Evolutionary conservation across 1,140 invertebrate genomes (phyloP), one percentile per base, ranked within the genome.

Genomic region (Parapsyche elsis): DNA sequence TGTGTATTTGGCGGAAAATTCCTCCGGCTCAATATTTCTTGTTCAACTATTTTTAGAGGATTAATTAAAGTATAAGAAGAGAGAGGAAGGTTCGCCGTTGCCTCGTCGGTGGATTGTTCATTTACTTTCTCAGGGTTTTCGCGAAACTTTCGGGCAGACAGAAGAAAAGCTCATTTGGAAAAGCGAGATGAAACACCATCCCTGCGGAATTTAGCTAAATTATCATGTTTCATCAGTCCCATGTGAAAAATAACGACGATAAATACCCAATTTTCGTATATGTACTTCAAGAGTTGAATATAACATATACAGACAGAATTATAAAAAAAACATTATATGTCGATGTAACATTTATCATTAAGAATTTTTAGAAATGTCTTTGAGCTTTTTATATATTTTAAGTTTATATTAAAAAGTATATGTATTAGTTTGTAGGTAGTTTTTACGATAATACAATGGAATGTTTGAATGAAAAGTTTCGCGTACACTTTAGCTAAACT

Each of bases 21-120:
- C 79, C 71, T 61, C 57, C 30, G 23, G 57, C 71, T 80, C 59
- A 80, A 80, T 80, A 80, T 80, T 77, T 76, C 79, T 80, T 80
- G 74, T 80, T 80, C 73, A 80, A 80, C 79, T 80, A 80, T 80
- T 80, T 80, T 80, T 80, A 67, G 79, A 80, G 79, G 73, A 80
- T 80, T 80, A 80, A 80, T 80, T 80, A 80, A 80, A 80, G 79
- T 76, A 80, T 49, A 77, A 76, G 79, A 77, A 80, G 44, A 46
- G 44, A 46, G 76, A 79, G 73, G 61, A 71, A 76, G 38, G 53
- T 77, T 64, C 59, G 26, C 21, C 44, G 38, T 10, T 24, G 19
- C n/a, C 24, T 67, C 64, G 45, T 10, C 7, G 46, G 67, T 59
- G 38, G 67, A 45, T 67, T 80, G 73, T 71, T 80, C 73, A 80